A percentile compares a stretch with the other conserved stretches of the same genome.
phyloP scores from a whole-genome alignment of 2,888 invertebrate genomes.

The Cantharis rustica region DNA sequence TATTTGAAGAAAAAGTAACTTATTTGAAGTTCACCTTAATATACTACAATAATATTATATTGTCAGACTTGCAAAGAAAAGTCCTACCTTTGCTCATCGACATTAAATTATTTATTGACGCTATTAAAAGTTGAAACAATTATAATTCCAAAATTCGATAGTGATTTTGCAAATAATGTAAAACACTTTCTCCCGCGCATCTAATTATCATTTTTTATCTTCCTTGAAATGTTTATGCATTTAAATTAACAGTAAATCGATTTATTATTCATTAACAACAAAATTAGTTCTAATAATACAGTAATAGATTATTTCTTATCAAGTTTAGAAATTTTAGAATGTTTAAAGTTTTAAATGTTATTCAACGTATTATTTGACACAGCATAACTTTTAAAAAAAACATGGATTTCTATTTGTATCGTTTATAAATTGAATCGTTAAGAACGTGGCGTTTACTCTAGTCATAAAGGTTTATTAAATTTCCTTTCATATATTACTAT shows the following conservation, averaged over 20 bases:
- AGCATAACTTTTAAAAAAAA: background rate
- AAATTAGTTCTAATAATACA: background rate
- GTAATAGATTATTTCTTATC: background rate
- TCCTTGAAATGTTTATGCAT: background rate
- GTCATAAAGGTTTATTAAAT: background rate
- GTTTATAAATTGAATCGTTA: background rate
- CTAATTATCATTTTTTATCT: background rate
- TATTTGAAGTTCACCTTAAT: too few relatives aligned
- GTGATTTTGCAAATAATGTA: background rate
- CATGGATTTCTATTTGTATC: background rate
- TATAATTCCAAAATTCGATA: background rate
- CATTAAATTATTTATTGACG: background rate
- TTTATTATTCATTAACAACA: background rate
- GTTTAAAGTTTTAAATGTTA: background rate
- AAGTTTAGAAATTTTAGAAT: background rate
- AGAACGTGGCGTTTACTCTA: background rate
- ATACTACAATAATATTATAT: too few relatives aligned
- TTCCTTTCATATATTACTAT: background rate
- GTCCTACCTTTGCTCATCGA: too few relatives aligned
- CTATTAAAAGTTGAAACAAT: background rate
- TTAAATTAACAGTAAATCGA: background rate
- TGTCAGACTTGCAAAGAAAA: too few relatives aligned
- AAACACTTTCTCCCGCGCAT: background rate
- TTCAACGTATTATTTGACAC: too few relatives aligned
- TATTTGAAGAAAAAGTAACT: too few relatives aligned